Percentiles rank a stretch among this genome's conserved stretches.
Evolutionary conservation across 92 coral and sea anemone species (phyloP).

Genomic region (Epizoanthus scotinus): DNA sequence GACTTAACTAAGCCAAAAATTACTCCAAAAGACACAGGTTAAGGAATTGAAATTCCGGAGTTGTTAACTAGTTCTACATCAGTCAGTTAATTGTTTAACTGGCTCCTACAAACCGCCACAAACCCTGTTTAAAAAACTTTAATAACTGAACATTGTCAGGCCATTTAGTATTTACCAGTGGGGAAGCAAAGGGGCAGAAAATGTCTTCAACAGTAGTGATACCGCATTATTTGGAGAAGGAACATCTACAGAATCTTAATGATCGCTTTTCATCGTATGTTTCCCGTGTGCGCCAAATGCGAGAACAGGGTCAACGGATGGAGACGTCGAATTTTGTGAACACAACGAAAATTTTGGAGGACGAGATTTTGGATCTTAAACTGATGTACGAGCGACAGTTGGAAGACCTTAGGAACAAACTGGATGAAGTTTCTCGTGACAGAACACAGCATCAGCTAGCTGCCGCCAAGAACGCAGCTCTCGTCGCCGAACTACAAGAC

Average conservation of each 20-base stretch:
- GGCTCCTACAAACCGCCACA: conserved; percentile 43
- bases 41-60: conserved; percentile 43
- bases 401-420: conserved; percentile 82
- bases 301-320: conserved; percentile 92
- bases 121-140: conserved; percentile 37
- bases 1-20: conserved; percentile 23
- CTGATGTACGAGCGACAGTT: conserved; percentile 90
- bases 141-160: conserved; percentile 22
- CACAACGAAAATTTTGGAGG: conserved; percentile 92
- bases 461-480: conserved; percentile 89
- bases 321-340: conserved; percentile 85
- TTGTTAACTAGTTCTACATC: conserved; percentile 31
- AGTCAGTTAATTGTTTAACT: conserved; percentile 55
- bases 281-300: conserved; percentile 96
- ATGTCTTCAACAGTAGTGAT: conserved; percentile 65
- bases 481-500: conserved; percentile 86
- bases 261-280: conserved; percentile 94
- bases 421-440: conserved; percentile 86
- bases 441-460: conserved; percentile 90
- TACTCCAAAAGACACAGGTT: neutral
- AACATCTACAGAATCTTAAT: conserved; percentile 83
- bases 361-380: conserved; percentile 85
- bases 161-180: conserved; percentile 45
- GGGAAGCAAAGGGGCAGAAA: conserved; percentile 1
- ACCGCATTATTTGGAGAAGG: conserved; percentile 81